Base-by-base conservation (phyloP, 2,888 invertebrate genomes). In the Lamellibrachia satsuma region DNA sequence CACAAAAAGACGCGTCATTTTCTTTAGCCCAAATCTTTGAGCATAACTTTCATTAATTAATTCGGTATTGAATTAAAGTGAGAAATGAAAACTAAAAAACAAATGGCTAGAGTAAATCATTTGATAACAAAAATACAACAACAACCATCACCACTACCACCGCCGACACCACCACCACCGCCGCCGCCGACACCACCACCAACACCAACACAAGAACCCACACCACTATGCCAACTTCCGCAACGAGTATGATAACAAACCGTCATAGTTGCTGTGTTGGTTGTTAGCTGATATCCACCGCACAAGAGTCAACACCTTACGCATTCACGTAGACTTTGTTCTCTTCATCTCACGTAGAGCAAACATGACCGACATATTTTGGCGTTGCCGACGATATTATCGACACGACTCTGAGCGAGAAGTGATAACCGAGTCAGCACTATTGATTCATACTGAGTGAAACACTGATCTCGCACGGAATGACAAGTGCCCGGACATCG, bases 331-430 rank as follows among this genome's bases (percentile, higher is more conserved):
- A 75, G 75, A 75, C 75, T 22, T 75, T 75, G 75, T 22, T 22
- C 75, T 75, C 75, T 11, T 1, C 75, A 22, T 75, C 11, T 75
- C 75, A 75, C 75, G 75, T 75, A 22, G 75, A 75, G 75, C 75
- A 75, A 75, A 75, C 75, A 75, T 75, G 75, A 75, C 75, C 75
- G 75, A 75, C 75, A 75, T 75, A 75, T 75, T 22, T 75, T 39
- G 22, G 55, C 55, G 55, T 9, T 55, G 55, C 55, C 75, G 15
- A 22, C 75, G 22, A 15, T 75, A 75, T 75, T n/a, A n/a, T 75
- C 15, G 22, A 75, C 75, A 75, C 75, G 22, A 15, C 22, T 22
- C 22, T n/a, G 11, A 4, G 22, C 75, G 75, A n/a, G 22, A 55
- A 75, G 75, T 75, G 75, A 15, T 75, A 75, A 75, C 75, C 75